Conservation (phyloP, 1,140 invertebrate species). For the Sinella curviseta region DNA sequence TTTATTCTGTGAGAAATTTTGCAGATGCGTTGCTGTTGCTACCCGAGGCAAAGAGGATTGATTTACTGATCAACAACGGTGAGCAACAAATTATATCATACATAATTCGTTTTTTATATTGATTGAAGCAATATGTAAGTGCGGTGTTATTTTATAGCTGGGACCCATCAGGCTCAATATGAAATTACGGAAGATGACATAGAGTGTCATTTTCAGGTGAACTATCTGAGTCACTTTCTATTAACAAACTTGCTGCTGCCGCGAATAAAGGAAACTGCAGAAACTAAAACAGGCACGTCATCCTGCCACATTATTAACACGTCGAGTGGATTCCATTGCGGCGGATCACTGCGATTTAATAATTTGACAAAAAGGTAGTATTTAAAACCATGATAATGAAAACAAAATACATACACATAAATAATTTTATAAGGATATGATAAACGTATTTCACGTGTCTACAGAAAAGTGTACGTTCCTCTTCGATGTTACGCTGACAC, state of each 20-base stretch:
- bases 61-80: conserved; percentile 81
- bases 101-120: neutral
- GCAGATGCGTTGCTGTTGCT: conserved; percentile 67
- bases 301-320: conserved; percentile 53
- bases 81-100: no score
- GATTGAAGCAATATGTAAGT: no score
- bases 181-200: conserved; percentile 73
- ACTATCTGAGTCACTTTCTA: conserved; percentile 85
- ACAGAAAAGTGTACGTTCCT: neutral
- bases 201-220: conserved; percentile 78
- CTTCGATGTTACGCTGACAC: conserved; percentile 74
- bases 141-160: conserved; percentile 67
- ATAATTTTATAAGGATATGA: no score
- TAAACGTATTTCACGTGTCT: no score
- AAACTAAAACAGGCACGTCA: conserved; percentile 78
- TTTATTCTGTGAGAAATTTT: conserved; percentile 75
- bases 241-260: conserved; percentile 80
- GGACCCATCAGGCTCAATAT: conserved; percentile 80
- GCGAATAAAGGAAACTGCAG: conserved; percentile 65
- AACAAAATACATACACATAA: no score
- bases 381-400: no score
- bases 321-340: no score
- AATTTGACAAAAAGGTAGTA: no score
- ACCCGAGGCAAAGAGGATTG: conserved; percentile 63
- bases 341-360: no score